Evolutionary conservation across 37 sponge, comb jelly and placozoan species (phyloP).

Genomic region (Halisarca cf. caerulea): DNA sequence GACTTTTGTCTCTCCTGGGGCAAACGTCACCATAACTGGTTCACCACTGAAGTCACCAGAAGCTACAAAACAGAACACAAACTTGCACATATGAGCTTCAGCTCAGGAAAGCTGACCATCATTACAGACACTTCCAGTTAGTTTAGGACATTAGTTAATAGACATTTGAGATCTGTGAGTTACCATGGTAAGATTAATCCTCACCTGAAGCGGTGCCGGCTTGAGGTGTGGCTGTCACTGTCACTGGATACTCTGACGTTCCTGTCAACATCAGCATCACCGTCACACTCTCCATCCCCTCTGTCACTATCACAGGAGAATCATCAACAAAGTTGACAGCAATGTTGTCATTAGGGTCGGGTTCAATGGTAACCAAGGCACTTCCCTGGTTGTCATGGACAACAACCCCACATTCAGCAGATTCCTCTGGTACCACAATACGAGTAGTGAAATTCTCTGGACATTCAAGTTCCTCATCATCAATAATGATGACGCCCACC

Average conservation of each 20-base stretch:
- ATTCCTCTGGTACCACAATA: neutral
- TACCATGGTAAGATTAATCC: too few relatives aligned
- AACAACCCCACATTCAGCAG: neutral
- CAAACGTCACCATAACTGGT: neutral
- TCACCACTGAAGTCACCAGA: neutral
- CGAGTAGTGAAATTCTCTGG: constrained; percentile 13
- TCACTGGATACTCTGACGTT: neutral
- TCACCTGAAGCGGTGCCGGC: constrained; percentile 47
- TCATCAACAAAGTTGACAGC: neutral
- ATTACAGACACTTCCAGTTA: too few relatives aligned
- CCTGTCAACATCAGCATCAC: constrained; percentile 1
- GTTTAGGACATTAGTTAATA: too few relatives aligned
- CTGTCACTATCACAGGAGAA: neutral
- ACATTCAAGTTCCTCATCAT: constrained; percentile 30
- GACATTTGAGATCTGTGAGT: too few relatives aligned
- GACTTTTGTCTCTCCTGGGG: neutral
- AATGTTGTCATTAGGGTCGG: constrained; percentile 36
- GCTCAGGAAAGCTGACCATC: too few relatives aligned
- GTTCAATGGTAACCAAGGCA: neutral
- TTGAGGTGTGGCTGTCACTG: constrained; percentile 7
- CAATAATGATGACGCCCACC: constrained; percentile 2
- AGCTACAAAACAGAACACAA: neutral
- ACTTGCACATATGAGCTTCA: too few relatives aligned
- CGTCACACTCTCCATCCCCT: neutral
- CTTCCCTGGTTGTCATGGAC: neutral